Percentiles rank a stretch among this genome's conserved stretches.
These are phyloP conservation scores for Ataeniobius toweri DNA, from an alignment of 2,797 vertebrate genomes.

Conservation along the genomic window DNA sequence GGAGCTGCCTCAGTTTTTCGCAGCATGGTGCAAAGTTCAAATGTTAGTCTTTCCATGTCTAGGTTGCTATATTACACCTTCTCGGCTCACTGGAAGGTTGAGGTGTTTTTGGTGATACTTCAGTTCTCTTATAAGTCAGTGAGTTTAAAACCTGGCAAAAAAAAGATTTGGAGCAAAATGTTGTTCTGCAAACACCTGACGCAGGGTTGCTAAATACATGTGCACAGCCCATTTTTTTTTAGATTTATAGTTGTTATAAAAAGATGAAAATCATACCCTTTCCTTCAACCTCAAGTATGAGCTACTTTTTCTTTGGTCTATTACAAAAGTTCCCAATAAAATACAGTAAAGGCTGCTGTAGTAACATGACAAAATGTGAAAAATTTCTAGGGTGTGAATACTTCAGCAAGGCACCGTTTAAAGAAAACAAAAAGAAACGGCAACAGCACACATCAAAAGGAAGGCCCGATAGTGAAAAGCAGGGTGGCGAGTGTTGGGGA, in stretches of 20 bases:
- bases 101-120: slow-evolving; percentile 4
- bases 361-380: not conserved
- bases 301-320: not conserved
- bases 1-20: slow-evolving; percentile 30
- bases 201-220: not conserved
- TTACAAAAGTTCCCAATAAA: not conserved
- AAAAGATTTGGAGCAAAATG: not conserved
- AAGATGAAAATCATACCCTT: not conserved
- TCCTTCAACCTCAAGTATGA: not conserved
- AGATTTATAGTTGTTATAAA: not conserved
- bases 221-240: not conserved
- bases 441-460: slow-evolving; percentile 16
- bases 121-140: not conserved
- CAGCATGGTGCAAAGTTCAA: slow-evolving; percentile 40
- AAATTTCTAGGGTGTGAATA: not conserved
- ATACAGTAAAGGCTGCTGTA: not conserved
- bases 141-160: not conserved
- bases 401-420: not conserved
- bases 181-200: not conserved
- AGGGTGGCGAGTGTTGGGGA: slow-evolving; percentile 43
- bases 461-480: slow-evolving; percentile 40
- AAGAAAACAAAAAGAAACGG: not conserved
- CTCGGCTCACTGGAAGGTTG: slow-evolving; percentile 7
- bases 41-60: slow-evolving; percentile 50
- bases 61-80: not conserved